phyloP scores from a whole-genome alignment of 2,113 vertebrate species.

The Anser cygnoides region DNA sequence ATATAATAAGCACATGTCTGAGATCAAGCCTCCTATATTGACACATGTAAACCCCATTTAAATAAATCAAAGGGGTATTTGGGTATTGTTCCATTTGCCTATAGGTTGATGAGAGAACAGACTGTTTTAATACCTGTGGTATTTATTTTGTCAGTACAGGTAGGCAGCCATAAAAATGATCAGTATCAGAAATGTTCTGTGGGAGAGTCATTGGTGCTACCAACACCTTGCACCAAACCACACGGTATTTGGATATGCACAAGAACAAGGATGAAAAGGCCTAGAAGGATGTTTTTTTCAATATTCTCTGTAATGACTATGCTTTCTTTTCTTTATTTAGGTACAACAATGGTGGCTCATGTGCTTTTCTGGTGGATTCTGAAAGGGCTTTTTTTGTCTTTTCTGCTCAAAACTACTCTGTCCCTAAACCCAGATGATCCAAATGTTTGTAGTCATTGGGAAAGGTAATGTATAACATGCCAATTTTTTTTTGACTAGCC shows the following conservation, averaged over 20 bases:
- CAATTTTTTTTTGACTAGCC: not conserved
- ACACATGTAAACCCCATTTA: slow-evolving; percentile 10
- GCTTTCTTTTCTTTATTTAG: slow-evolving; percentile 53
- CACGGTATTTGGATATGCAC: not conserved
- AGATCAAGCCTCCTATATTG: not conserved
- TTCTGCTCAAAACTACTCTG: slow-evolving; percentile 72
- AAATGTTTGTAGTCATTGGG: slow-evolving; percentile 99
- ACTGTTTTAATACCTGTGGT: not conserved
- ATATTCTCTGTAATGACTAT: not conserved
- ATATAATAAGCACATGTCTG: slow-evolving; percentile 42
- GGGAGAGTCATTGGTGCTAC: not conserved
- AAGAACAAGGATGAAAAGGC: not conserved
- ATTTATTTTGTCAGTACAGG: not conserved
- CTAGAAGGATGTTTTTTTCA: not conserved
- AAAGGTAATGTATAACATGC: slow-evolving; percentile 83
- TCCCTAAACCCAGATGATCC: slow-evolving; percentile 96
- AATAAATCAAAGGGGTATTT: slow-evolving; percentile 24
- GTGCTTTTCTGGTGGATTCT: slow-evolving; percentile 61
- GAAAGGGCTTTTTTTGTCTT: slow-evolving; percentile 72
- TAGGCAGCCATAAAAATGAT: not conserved
- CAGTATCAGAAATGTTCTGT: not conserved
- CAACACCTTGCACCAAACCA: not conserved
- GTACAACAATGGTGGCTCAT: slow-evolving; percentile 77
- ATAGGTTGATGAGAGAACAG: not conserved
- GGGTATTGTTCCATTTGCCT: not conserved